Evolutionary conservation across 2,888 invertebrate species (phyloP).

Genomic region (Nudaria mundana): DNA sequence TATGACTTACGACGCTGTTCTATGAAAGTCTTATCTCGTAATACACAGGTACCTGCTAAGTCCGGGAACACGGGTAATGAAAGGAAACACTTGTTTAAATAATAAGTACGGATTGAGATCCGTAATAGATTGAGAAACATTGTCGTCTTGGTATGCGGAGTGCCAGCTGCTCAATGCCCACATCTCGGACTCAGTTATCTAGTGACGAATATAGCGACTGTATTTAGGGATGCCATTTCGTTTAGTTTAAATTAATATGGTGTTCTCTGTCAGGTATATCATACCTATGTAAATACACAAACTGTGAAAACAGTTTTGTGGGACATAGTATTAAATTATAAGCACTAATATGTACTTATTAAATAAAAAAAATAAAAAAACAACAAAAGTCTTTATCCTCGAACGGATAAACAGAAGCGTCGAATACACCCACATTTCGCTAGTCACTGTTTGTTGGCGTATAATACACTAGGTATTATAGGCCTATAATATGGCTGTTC

Average conservation of each 20-base stretch:
- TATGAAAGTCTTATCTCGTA: constrained; percentile 22
- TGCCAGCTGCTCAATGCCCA: constrained; percentile 30
- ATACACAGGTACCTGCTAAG: constrained; percentile 6
- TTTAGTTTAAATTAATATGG: neutral
- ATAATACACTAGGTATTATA: too few relatives aligned
- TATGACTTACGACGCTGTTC: constrained; percentile 4
- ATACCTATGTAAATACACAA: too few relatives aligned
- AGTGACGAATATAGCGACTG: constrained; percentile 28
- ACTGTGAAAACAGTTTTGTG: too few relatives aligned
- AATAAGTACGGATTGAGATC: constrained; percentile 4
- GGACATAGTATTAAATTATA: too few relatives aligned
- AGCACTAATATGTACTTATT: too few relatives aligned
- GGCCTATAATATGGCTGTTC: too few relatives aligned
- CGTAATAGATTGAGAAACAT: constrained; percentile 25
- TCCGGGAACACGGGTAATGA: constrained; percentile 10
- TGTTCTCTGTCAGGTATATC: neutral
- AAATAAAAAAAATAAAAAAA: too few relatives aligned
- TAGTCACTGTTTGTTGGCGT: too few relatives aligned
- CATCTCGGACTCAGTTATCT: constrained; percentile 28
- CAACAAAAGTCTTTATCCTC: too few relatives aligned
- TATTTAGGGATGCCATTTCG: constrained; percentile 25
- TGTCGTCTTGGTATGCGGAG: constrained; percentile 28
- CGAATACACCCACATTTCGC: too few relatives aligned
- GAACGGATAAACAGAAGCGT: too few relatives aligned
- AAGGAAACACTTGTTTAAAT: constrained; percentile 7